Percentiles rank a stretch among this genome's conserved stretches.
Conservation (phyloP, 1,140 invertebrate genomes). For the Eueides isabella region DNA sequence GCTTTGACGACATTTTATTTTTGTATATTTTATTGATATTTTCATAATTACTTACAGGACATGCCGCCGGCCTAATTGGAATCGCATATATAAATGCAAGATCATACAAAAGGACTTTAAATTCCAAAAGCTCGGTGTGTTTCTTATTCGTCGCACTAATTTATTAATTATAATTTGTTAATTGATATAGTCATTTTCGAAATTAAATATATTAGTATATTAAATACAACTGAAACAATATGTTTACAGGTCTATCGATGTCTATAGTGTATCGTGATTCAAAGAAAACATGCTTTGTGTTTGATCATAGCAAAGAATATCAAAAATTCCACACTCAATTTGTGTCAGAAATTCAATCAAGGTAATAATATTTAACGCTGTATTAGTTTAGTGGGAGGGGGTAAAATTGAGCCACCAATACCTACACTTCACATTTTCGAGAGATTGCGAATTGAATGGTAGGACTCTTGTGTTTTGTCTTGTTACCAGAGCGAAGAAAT, state of each 20-base stretch:
- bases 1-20: no score
- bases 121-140: constrained; percentile 38
- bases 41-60: not conserved
- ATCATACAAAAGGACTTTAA: constrained; percentile 33
- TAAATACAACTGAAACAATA: not conserved
- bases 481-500: no score
- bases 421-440: no score
- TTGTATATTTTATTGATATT: not conserved
- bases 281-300: constrained; percentile 87
- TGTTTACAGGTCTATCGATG: constrained; percentile 84
- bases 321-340: constrained; percentile 62
- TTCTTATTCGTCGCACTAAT: not conserved
- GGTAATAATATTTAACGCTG: not conserved
- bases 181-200: no score
- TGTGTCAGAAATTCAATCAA: not conserved
- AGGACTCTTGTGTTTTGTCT: no score
- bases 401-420: no score
- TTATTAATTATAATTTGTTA: not conserved
- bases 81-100: constrained; percentile 33
- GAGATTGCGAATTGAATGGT: no score
- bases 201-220: no score
- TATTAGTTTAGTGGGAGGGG: no score
- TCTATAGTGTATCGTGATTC: constrained; percentile 84
- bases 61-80: constrained; percentile 36
- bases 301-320: constrained; percentile 91